Evolutionary conservation across 2,888 invertebrate genomes (phyloP), one percentile per base, ranked within the genome.

Genomic region (Drosophila merina): DNA sequence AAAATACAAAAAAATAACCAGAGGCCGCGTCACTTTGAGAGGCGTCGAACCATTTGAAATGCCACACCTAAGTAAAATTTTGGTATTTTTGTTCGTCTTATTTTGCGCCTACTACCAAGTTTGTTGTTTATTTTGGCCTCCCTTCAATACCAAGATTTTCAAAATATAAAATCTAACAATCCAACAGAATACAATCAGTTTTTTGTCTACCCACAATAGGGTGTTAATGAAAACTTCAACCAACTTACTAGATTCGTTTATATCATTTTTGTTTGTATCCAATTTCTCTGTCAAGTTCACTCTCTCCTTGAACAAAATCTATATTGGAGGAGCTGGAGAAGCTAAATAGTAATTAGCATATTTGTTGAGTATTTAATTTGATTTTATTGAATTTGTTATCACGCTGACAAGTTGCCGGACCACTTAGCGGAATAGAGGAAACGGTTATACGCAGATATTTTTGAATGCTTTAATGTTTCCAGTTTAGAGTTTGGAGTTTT

Each of bases 11-110:
- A 12, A 57, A 72, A 63, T 75, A 84, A 59, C 44, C 45, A 20
- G 60, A 38, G 38, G 38, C 40, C 60, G 31, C 55, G 45, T 62
- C 64, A 67, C 64, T 64, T 75, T 83, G 59, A 72, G 87, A 84
- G 88, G 84, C 84, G 84, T 88, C 85, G 87, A 88, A 88, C 78
- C 84, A 77, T 85, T 85, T 85, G 85, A 85, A 84, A 83, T 77
- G 88, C 88, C 84, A 85, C 84, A 85, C 84, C 84, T 88, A 88
- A 84, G 77, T 72, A 85, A 12, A 87, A 79, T 79, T 85, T 79
- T 69, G 52, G 67, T 68, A 62, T 59, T 56, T 45, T 56, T 63
- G 25, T 59, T 57, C 58, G 45, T 69, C 55, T 58, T 47, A 60
- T 62, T 80, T 85, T 85, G 82, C 86, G 86, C 86, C 88, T 81